phyloP scores from a whole-genome alignment of 1,140 invertebrate genomes.

The Chionoecetes opilio region DNA sequence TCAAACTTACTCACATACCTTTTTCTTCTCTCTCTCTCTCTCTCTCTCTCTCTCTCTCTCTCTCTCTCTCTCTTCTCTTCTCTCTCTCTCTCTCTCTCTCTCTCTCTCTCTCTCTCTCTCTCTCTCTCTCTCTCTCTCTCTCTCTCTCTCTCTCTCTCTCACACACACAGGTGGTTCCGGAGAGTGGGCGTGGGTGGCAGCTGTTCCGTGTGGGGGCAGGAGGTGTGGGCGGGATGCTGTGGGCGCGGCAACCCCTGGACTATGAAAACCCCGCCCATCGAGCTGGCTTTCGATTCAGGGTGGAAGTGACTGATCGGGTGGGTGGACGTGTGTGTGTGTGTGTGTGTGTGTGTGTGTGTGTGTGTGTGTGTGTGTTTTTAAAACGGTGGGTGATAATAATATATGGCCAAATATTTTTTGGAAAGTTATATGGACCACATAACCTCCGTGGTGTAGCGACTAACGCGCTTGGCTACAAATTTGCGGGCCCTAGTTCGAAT shows the following conservation, averaged over 20 bases:
- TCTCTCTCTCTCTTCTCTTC: neutral
- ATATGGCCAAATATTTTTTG: no score
- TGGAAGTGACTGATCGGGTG: slow-evolving; percentile 39
- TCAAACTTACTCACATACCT: neutral
- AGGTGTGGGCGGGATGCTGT: neutral
- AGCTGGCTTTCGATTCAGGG: neutral
- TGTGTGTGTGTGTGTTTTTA: neutral
- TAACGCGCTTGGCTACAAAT: no score
- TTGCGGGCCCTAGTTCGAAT: no score
- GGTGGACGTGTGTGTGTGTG: neutral
- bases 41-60: neutral
- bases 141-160: neutral
- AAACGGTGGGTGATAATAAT: neutral
- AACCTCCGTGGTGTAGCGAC: no score
- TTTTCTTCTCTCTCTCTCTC: neutral
- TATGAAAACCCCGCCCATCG: slow-evolving; percentile 41
- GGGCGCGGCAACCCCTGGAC: slow-evolving; percentile 46
- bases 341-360: neutral
- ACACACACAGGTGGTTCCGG: slow-evolving; percentile 36
- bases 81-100: slow-evolving; percentile 35
- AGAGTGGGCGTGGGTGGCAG: slow-evolving; percentile 56
- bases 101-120: neutral
- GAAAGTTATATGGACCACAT: no score
- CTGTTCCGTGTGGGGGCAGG: slow-evolving; percentile 32
- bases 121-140: neutral